Conservation (phyloP, 2,113 vertebrate genomes). For the Gopherus evgoodei region DNA sequence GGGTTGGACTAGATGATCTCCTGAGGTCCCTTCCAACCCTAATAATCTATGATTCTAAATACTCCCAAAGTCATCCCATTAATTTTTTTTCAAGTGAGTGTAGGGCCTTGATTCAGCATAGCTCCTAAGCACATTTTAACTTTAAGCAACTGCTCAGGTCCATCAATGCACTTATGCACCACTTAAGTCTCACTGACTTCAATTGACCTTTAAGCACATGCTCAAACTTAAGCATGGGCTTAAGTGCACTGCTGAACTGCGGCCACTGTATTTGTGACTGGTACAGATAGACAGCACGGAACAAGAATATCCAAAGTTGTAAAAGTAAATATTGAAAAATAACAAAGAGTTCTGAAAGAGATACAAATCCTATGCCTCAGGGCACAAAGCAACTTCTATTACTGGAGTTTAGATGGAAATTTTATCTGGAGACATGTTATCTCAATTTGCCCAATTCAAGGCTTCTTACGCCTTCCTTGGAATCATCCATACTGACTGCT, state of each 20-base stretch:
- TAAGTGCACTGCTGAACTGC: not conserved
- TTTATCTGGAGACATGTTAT: not conserved
- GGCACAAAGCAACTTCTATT: not conserved
- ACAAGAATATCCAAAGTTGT: not conserved
- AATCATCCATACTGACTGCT: not conserved
- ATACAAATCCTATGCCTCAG: not conserved
- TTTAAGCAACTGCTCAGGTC: not conserved
- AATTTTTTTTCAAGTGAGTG: not conserved
- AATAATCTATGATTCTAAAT: no score
- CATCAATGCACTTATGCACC: not conserved
- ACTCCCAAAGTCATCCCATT: not conserved
- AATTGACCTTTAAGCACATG: not conserved
- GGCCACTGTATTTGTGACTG: not conserved
- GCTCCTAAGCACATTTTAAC: not conserved
- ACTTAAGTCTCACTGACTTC: not conserved
- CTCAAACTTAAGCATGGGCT: not conserved
- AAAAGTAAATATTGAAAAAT: not conserved
- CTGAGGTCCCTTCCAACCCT: no score
- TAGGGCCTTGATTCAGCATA: not conserved
- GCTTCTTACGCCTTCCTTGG: not conserved
- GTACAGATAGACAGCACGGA: not conserved
- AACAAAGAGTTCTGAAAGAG: not conserved
- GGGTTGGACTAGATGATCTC: no score
- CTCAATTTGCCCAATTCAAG: not conserved
- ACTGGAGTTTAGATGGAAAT: not conserved